phyloP scores from a whole-genome alignment of 2,888 invertebrate genomes.

The Cerceris ruficornis region DNA sequence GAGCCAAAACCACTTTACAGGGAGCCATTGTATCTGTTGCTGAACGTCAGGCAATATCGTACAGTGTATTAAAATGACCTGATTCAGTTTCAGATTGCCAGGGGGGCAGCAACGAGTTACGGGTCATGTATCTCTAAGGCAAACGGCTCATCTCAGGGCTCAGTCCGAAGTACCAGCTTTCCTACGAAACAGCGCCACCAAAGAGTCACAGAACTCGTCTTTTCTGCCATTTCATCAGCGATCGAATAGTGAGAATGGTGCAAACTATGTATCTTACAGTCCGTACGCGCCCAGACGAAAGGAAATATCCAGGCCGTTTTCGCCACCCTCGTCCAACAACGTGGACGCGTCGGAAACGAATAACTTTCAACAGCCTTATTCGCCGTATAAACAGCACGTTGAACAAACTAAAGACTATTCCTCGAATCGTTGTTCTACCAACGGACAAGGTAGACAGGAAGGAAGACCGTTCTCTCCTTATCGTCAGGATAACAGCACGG shows the following conservation, averaged over 20 bases:
- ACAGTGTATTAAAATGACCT: neutral
- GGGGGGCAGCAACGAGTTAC: slow-evolving; percentile 68
- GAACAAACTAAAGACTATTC: slow-evolving; percentile 64
- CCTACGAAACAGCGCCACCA: slow-evolving; percentile 70
- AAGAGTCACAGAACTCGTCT: slow-evolving; percentile 71
- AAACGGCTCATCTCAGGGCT: slow-evolving; percentile 74
- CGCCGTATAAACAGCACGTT: slow-evolving; percentile 71
- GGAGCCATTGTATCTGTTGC: slow-evolving; percentile 3
- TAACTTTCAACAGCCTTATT: slow-evolving; percentile 72
- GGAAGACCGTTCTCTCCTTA: slow-evolving; percentile 68
- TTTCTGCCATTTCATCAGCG: slow-evolving; percentile 74
- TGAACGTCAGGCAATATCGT: neutral
- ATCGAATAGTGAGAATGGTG: slow-evolving; percentile 76
- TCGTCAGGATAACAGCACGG: slow-evolving; percentile 67
- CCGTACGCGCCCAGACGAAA: slow-evolving; percentile 77
- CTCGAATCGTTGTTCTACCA: slow-evolving; percentile 62
- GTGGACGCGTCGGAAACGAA: slow-evolving; percentile 62
- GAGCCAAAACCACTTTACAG: slow-evolving; percentile 26
- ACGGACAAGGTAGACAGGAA: slow-evolving; percentile 62
- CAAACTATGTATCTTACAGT: slow-evolving; percentile 77
- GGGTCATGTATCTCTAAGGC: slow-evolving; percentile 78
- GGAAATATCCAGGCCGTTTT: slow-evolving; percentile 75
- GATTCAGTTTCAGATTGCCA: slow-evolving; percentile 74
- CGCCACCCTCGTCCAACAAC: slow-evolving; percentile 71
- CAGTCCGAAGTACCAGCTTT: slow-evolving; percentile 74